Base-by-base conservation (phyloP, 1,140 invertebrate genomes). In the Drosophila kurseongensis region DNA sequence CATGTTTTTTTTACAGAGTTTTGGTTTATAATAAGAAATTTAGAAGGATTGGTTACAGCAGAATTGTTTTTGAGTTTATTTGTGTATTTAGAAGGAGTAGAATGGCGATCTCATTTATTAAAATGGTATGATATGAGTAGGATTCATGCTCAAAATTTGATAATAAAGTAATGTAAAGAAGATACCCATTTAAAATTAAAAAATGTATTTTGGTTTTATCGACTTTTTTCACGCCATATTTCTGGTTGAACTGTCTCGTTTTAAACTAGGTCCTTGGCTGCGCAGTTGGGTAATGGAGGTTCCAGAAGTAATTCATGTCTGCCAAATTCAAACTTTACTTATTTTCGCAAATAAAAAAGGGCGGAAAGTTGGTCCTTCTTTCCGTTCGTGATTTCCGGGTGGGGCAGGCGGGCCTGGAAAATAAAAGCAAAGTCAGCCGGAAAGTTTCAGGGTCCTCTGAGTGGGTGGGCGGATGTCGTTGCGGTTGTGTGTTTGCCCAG, bases 251-350 rank as follows among this genome's bases (percentile, higher is more conserved):
- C 27, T 40, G 1, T 14, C 6, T 8, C 13, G 3, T 18, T 59
- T 13, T 18, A 12, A 59, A 29, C 9, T 32, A 18, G 9, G 38
- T 56, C 29, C 29, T 12, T 40, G 27, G 13, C 27, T 23, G 16
- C 23, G 10, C 41, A 14, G 16, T 0, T 23, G 1, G 27, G 27
- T n/a, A 10, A 35, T 32, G 29, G 27, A 14, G 8, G 9, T 29
- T 8, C 40, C 61, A 36, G 7, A 69, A 73, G 82, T 84, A 78
- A 84, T 89, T 89, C 80, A 66, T 84, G 69, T 80, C 50, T 72
- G 77, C 72, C 80, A 77, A 89, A 84, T 89, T 89, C 84, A 89
- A 89, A 89, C 84, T 89, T 89, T 89, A 67, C 80, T 84, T 89
- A 84, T 88, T 77, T 88, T 69, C 38, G 58, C 57, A 58, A 50